These are phyloP conservation scores for Oscheius sp. DNA, from an alignment of 2,888 invertebrate genomes.

Conservation along the genomic window DNA sequence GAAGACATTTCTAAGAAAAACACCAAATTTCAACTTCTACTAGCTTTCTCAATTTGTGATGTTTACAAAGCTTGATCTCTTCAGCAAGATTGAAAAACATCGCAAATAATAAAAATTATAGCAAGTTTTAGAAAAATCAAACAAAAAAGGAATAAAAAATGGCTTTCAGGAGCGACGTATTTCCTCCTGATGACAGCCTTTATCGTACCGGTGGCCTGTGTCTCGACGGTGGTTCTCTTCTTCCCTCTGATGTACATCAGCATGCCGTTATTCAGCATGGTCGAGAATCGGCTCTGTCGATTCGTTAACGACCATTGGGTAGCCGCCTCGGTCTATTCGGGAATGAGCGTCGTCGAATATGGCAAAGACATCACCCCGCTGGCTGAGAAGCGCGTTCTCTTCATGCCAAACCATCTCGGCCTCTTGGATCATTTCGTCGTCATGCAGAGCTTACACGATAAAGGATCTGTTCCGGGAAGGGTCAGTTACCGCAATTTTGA, in stretches of 20 bases:
- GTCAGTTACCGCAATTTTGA: no score
- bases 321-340: slow-evolving; percentile 56
- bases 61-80: no score
- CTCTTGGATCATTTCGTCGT: slow-evolving; percentile 66
- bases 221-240: slow-evolving; percentile 54
- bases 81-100: no score
- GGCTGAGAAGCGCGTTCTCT: slow-evolving; percentile 57
- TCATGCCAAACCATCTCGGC: slow-evolving; percentile 66
- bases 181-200: slow-evolving; percentile 65
- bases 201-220: slow-evolving; percentile 64
- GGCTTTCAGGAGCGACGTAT: slow-evolving; percentile 56
- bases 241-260: slow-evolving; percentile 60
- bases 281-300: slow-evolving; percentile 62
- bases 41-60: no score
- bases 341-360: slow-evolving; percentile 58
- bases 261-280: slow-evolving; percentile 53
- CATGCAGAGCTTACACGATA: slow-evolving; percentile 65
- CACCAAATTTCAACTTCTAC: no score
- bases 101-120: no score
- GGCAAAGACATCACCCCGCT: slow-evolving; percentile 52
- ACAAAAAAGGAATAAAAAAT: no score
- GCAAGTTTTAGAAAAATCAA: no score
- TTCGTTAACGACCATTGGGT: slow-evolving; percentile 69
- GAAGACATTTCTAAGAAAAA: no score
- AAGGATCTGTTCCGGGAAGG: slow-evolving; percentile 54